phyloP scores from a whole-genome alignment of 1,140 invertebrate genomes.

The Stegodyphus dumicola region DNA sequence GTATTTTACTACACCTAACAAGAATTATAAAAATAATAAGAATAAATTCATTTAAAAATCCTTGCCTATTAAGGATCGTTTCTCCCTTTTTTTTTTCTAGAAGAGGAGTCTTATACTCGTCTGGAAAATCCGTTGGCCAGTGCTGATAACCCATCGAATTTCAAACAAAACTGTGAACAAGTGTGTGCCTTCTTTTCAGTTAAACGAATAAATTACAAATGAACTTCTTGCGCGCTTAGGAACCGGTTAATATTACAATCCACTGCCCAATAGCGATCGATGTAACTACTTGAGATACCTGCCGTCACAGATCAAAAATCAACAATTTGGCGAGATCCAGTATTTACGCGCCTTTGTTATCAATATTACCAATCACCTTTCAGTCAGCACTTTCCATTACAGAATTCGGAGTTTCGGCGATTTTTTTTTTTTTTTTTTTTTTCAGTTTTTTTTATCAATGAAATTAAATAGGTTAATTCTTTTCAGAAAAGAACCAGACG shows the following conservation, averaged over 20 bases:
- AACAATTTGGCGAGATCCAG: conserved; percentile 17
- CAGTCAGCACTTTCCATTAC: too few species aligned
- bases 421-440: too few species aligned
- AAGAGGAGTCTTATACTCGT: conserved; percentile 46
- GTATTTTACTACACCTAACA: too few species aligned
- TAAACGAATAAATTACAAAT: conserved; percentile 24
- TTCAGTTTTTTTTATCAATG: too few species aligned
- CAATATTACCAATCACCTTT: too few species aligned
- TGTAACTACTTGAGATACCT: not conserved
- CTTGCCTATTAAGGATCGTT: conserved; percentile 32
- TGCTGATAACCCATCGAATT: conserved; percentile 56
- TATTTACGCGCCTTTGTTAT: not conserved
- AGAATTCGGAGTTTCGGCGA: too few species aligned
- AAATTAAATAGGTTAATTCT: too few species aligned
- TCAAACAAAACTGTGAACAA: conserved; percentile 36
- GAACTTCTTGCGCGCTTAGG: conserved; percentile 1
- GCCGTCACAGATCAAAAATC: conserved; percentile 28
- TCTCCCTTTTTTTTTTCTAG: conserved; percentile 21
- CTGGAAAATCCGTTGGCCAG: conserved; percentile 41
- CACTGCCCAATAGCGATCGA: conserved; percentile 10
- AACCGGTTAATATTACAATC: conserved; percentile 10
- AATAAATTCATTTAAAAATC: not conserved
- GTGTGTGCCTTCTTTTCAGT: not conserved
- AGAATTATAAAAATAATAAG: too few species aligned
- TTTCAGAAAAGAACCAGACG: too few species aligned